phyloP scores from a whole-genome alignment of 2,888 invertebrate species.

The Petrolisthes manimaculis region DNA sequence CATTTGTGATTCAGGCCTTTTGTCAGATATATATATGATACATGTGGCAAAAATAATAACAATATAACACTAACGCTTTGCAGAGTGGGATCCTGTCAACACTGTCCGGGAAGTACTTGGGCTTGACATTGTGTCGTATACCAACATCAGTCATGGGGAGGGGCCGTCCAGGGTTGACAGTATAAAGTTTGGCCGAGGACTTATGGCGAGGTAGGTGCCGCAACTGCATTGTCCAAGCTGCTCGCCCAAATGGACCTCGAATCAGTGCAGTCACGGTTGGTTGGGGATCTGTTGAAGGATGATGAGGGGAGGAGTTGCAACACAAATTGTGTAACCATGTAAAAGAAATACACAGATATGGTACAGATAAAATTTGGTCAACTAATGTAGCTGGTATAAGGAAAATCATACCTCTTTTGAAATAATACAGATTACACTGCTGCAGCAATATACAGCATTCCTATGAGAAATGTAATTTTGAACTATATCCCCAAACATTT shows the following conservation, averaged over 20 bases:
- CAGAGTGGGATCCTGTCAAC: conserved; percentile 84
- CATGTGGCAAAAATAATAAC: background rate
- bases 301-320: conserved; percentile 27
- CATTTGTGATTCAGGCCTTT: too few species aligned
- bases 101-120: conserved; percentile 83
- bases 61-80: conserved; percentile 77
- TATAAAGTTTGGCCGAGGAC: conserved; percentile 76
- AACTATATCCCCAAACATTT: too few species aligned
- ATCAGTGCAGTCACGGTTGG: conserved; percentile 91
- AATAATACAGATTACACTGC: too few species aligned
- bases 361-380: too few species aligned
- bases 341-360: too few species aligned
- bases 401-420: too few species aligned
- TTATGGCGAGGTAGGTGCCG: conserved; percentile 89
- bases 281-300: conserved; percentile 80
- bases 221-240: conserved; percentile 92
- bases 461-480: too few species aligned
- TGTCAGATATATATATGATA: background rate
- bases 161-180: conserved; percentile 77
- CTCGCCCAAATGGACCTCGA: conserved; percentile 92
- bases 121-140: conserved; percentile 78
- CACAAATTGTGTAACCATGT: too few species aligned
- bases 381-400: too few species aligned
- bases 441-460: too few species aligned
- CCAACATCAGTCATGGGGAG: conserved; percentile 81